Base-by-base conservation (phyloP, 2,797 vertebrate species). In the Garrulus glandarius region DNA sequence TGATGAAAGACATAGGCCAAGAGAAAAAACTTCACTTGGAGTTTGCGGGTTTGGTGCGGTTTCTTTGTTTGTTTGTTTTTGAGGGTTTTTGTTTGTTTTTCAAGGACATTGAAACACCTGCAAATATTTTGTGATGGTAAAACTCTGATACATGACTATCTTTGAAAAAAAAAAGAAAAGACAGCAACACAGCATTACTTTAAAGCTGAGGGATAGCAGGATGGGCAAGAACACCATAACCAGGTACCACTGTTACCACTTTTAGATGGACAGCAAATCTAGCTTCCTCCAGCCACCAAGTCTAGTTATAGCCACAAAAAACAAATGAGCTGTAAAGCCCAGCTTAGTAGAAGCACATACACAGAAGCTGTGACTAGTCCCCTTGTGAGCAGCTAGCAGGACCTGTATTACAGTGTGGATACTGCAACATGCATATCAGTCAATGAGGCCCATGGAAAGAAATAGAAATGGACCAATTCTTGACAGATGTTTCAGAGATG, bases 31-130 rank as follows among this genome's bases (percentile, higher is more conserved):
- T 60, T 19, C 1, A 13, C 15, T 8, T n/a, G 23, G 16, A 80
- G 13, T 23, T 57, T 32, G 22, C 1, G 1, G 19, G 4, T 71
- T 53, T n/a, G 15, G 1, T 80, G n/a, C 0, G 0, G 10, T 44
- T 69, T 63, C 36, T 63, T 55, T 56, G 10, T 43, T 60, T 44
- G 21, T n/a, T 57, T 61, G 15, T 9, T 81, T 81, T 21, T 44
- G 17, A 43, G 47, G 13, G 3, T 2, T n/a, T 52, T 61, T 52
- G 44, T 36, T 59, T 34, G 5, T 19, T 60, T 79, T 67, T 82
- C 60, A 47, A 71, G 26, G 21, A 53, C 0, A 0, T 49, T 92
- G 57, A 86, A 70, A 19, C 9, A 67, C 23, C 32, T 52, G 22
- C 8, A 60, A 56, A 43, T 15, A 10, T 76, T 60, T 49, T 18